These are phyloP conservation scores for Hydrozoanthus tunicans DNA, from an alignment of 64 coral and sea anemone species.

Conservation along the genomic window DNA sequence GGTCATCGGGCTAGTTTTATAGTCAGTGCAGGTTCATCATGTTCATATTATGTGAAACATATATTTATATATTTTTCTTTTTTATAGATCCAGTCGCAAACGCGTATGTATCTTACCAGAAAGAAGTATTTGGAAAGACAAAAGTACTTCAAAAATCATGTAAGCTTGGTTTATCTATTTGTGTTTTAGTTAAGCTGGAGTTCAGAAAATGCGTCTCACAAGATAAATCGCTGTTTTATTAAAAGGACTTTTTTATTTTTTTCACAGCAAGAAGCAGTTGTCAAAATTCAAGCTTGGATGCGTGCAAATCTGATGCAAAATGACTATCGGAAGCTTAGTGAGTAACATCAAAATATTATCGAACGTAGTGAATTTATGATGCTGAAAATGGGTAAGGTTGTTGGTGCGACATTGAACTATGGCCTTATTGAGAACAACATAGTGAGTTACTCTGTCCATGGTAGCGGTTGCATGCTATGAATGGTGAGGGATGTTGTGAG, in stretches of 20 bases:
- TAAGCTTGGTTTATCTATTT: conserved; percentile 28
- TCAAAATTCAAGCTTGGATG: conserved; percentile 97
- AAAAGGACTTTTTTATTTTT: neutral
- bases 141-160: conserved; percentile 87
- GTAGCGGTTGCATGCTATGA: no score
- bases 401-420: no score
- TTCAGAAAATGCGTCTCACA: neutral
- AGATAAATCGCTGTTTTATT: no score
- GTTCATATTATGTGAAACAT: no score
- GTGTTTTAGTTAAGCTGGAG: neutral
- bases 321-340: conserved; percentile 94
- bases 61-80: no score
- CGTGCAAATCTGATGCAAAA: conserved; percentile 91
- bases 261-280: conserved; percentile 80
- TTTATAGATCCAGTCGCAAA: conserved; percentile 82
- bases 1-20: no score
- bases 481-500: no score
- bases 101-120: conserved; percentile 83
- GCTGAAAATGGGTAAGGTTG: no score
- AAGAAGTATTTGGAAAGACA: conserved; percentile 78
- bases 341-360: conserved; percentile 10
- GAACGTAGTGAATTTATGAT: neutral
- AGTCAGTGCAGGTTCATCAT: no score
- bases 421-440: no score
- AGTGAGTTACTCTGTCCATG: no score